Evolutionary conservation across 2,888 invertebrate genomes (phyloP).

Genomic region (Blastobasis lacticolella): DNA sequence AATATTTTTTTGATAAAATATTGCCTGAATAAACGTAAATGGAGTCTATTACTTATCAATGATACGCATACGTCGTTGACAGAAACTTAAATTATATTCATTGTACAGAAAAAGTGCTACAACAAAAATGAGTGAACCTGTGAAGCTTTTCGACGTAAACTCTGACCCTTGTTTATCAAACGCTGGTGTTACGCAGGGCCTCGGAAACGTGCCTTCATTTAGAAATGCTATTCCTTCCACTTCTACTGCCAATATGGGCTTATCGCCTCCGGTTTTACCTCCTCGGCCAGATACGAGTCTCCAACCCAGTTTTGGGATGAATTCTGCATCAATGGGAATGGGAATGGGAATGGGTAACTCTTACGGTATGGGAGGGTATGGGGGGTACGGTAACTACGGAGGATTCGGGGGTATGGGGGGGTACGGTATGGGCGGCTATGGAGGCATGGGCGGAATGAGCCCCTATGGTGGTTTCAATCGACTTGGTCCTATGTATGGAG

Average conservation of each 20-base stretch:
- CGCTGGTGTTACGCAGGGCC: conserved; percentile 24
- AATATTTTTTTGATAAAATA: conserved; percentile 4
- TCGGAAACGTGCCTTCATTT: conserved; percentile 29
- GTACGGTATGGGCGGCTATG: conserved; percentile 20
- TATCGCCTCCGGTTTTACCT: conserved; percentile 41
- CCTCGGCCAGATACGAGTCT: conserved; percentile 45
- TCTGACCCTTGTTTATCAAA: conserved; percentile 41
- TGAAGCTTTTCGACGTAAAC: conserved; percentile 37
- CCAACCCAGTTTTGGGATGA: conserved; percentile 38
- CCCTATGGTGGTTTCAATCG: conserved; percentile 59
- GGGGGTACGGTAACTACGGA: conserved; percentile 15
- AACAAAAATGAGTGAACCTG: conserved; percentile 45
- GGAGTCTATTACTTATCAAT: conserved; percentile 26
- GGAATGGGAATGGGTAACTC: conserved; percentile 29
- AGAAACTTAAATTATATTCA: not conserved
- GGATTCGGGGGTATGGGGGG: conserved; percentile 24
- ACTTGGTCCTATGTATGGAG: conserved; percentile 64
- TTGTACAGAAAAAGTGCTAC: conserved; percentile 8
- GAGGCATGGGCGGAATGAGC: conserved; percentile 35
- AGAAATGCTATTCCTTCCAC: conserved; percentile 42
- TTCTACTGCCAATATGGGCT: conserved; percentile 20
- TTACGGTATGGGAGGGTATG: conserved; percentile 23
- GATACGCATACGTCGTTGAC: not conserved
- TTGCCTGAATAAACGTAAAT: conserved; percentile 13
- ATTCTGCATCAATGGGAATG: conserved; percentile 22